Percentiles rank a stretch among this genome's conserved stretches.
Conservation (phyloP, 2,113 vertebrate genomes). For the Oostethus manadensis region DNA sequence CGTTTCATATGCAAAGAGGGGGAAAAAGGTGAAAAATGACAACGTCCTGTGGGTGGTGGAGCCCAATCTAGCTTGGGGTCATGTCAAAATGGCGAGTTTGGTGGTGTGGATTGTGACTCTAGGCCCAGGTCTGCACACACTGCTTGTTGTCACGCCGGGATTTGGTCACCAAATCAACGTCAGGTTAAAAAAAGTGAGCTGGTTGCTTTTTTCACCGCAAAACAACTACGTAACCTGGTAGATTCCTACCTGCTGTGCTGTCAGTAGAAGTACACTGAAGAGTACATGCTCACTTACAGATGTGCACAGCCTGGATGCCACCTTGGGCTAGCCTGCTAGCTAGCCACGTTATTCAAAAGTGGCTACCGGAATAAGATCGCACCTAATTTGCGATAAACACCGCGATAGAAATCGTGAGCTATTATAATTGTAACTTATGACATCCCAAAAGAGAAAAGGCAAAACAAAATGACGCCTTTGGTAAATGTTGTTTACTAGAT, state of each 20-base stretch:
- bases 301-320: conserved; percentile 53
- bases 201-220: background rate
- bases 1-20: conserved; percentile 72
- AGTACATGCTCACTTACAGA: conserved; percentile 73
- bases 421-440: conserved; percentile 13
- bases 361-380: conserved; percentile 44
- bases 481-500: conserved; percentile 54
- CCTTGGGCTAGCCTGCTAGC: conserved; percentile 42
- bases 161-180: conserved; percentile 64
- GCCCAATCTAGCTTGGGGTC: conserved; percentile 54
- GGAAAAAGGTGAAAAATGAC: conserved; percentile 63
- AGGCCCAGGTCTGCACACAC: conserved; percentile 64
- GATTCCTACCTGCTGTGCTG: conserved; percentile 33
- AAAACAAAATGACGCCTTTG: conserved; percentile 5
- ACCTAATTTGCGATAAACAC: conserved; percentile 7
- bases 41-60: conserved; percentile 54
- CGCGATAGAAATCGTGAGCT: conserved; percentile 7
- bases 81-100: conserved; percentile 41
- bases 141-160: conserved; percentile 67
- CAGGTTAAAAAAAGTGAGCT: conserved; percentile 28
- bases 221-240: conserved; percentile 10
- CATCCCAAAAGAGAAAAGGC: conserved; percentile 11
- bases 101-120: conserved; percentile 13
- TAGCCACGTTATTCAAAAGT: conserved; percentile 64
- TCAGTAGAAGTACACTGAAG: conserved; percentile 38